A percentile compares a stretch with the other conserved stretches of the same genome.
Evolutionary conservation across 2,113 vertebrate genomes (phyloP).

Genomic region (Apus apus): DNA sequence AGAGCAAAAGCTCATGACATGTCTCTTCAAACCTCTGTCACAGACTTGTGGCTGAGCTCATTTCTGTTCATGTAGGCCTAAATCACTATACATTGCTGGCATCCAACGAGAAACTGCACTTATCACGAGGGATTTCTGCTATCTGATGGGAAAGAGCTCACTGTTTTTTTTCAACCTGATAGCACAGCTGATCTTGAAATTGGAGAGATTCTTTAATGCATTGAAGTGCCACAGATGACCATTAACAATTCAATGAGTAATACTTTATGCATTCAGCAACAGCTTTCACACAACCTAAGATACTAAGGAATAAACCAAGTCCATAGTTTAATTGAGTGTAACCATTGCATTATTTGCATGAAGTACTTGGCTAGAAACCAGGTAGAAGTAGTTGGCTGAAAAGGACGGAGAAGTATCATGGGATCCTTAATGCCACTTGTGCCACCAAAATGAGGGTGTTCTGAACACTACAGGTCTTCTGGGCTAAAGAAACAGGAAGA

Average conservation of each 20-base stretch:
- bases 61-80: background rate
- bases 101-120: background rate
- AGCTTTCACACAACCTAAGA: background rate
- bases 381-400: background rate
- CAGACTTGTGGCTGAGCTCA: background rate
- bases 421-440: background rate
- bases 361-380: background rate
- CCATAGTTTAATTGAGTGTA: background rate
- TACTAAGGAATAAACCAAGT: background rate
- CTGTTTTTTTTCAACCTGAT: background rate
- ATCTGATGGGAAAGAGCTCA: background rate
- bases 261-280: background rate
- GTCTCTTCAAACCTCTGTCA: background rate
- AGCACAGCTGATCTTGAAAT: background rate
- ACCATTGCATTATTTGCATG: background rate
- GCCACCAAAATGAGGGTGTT: background rate
- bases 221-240: background rate
- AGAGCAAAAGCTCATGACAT: background rate
- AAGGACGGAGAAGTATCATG: background rate
- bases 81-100: background rate
- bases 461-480: background rate
- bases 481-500: background rate
- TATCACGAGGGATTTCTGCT: background rate
- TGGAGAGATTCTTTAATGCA: background rate
- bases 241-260: background rate